Evolutionary conservation across 2,888 invertebrate species (phyloP).

Genomic region (Drosophila formosana): DNA sequence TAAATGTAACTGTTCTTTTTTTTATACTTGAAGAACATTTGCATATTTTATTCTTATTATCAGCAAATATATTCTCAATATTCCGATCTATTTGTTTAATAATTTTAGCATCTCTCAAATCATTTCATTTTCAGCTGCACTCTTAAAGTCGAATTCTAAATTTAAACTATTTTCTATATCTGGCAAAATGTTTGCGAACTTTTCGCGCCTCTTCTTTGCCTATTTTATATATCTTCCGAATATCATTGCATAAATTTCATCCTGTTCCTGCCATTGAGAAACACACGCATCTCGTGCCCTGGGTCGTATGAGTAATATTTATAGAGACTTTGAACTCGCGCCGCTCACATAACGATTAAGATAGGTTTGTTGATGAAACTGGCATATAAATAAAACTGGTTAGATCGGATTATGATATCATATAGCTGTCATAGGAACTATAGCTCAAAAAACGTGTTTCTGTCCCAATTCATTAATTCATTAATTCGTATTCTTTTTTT

Average conservation of each 20-base stretch:
- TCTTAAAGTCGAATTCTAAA: no score
- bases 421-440: constrained; percentile 14
- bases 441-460: constrained; percentile 15
- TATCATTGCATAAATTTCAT: neutral
- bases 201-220: neutral
- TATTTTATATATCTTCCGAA: no score
- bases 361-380: constrained; percentile 7
- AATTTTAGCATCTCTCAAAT: no score
- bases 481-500: neutral
- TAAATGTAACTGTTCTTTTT: no score
- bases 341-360: neutral
- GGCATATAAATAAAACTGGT: constrained; percentile 19
- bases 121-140: no score
- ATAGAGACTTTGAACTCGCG: constrained; percentile 6
- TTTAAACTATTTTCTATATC: no score
- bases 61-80: no score
- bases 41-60: no score
- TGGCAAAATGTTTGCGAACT: no score
- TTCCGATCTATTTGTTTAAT: no score
- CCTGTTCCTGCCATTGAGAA: neutral
- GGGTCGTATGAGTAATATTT: constrained; percentile 11
- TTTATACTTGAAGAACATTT: no score
- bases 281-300: no score
- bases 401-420: constrained; percentile 13
- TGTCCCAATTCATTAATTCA: neutral